Evolutionary conservation across 2,888 invertebrate species (phyloP).

Genomic region (Taphrorychus bicolor): DNA sequence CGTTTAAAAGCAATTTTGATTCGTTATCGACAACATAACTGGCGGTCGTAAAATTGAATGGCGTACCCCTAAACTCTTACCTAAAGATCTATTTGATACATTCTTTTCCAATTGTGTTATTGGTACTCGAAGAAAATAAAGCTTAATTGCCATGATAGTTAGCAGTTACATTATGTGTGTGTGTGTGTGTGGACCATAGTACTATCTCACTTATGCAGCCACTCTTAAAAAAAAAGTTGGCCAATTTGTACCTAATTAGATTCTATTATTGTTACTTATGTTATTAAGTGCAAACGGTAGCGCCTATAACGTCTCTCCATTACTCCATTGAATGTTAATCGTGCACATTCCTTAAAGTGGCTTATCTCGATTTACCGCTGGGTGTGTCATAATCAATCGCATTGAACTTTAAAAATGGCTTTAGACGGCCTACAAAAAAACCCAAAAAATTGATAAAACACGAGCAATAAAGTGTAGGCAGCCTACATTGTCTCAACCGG

Average conservation of each 20-base stretch:
- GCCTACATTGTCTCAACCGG: background rate
- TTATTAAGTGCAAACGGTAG: background rate
- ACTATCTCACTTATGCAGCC: background rate
- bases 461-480: background rate
- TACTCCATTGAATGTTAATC: background rate
- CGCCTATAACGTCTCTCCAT: too few relatives aligned
- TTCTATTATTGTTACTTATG: background rate
- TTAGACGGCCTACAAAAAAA: background rate
- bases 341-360: background rate
- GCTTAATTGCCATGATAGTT: background rate
- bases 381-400: background rate
- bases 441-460: background rate
- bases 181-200: too few relatives aligned
- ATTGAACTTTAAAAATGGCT: background rate
- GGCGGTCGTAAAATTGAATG: background rate
- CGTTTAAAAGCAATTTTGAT: background rate
- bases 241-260: background rate
- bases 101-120: background rate
- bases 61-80: background rate
- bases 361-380: background rate
- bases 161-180: too few relatives aligned
- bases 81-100: background rate
- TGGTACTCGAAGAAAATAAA: background rate
- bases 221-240: background rate
- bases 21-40: background rate